A percentile compares a stretch with the other conserved stretches of the same genome.
Conservation (phyloP, 2,888 invertebrate genomes). For the Pilophorus perplexus region DNA sequence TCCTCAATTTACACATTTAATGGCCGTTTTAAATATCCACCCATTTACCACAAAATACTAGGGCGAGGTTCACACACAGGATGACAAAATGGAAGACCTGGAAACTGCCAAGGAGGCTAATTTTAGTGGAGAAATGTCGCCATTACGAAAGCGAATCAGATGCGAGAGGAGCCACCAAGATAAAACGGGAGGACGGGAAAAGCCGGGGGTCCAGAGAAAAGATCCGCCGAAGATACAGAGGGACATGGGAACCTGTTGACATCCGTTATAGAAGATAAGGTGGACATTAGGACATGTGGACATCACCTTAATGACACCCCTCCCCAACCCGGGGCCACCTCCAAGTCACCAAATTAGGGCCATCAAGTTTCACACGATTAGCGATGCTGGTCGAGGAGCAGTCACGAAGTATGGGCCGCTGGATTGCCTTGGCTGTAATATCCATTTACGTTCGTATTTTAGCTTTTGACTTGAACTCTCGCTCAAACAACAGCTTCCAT, state of each 20-base stretch:
- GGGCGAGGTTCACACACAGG: too few species aligned
- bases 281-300: conserved; percentile 40
- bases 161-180: conserved; percentile 1
- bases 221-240: neutral
- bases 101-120: neutral
- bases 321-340: neutral
- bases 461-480: too few species aligned
- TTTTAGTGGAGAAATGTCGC: conserved; percentile 5
- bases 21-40: too few species aligned
- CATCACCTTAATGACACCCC: conserved; percentile 30
- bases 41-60: too few species aligned
- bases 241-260: conserved; percentile 38
- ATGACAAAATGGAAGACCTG: too few species aligned
- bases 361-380: conserved; percentile 39
- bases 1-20: too few species aligned
- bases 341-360: conserved; percentile 35
- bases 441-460: too few species aligned
- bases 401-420: conserved; percentile 20
- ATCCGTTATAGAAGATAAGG: conserved; percentile 35
- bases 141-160: conserved; percentile 25
- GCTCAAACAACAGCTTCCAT: too few species aligned
- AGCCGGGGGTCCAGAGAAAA: neutral
- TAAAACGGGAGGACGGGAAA: neutral
- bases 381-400: conserved; percentile 28
- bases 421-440: too few species aligned